Conservation (phyloP, 2,797 vertebrate genomes). For the Phoxinus dragarum region DNA sequence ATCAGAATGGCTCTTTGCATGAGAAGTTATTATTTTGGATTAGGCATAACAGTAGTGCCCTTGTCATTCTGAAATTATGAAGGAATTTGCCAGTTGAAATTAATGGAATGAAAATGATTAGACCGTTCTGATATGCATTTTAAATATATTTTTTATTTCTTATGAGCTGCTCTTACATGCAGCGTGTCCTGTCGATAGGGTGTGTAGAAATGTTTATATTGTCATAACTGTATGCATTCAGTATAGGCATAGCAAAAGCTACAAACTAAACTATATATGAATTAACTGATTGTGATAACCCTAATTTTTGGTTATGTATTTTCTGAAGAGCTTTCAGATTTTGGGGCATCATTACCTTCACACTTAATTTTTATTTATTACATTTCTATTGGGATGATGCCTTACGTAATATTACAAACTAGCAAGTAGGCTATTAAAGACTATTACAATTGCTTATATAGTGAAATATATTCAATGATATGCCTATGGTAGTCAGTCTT, state of each 20-base stretch:
- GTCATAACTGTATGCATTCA: conserved; percentile 14
- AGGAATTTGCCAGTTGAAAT: not conserved
- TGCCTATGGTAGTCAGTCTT: conserved; percentile 69
- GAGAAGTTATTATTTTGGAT: conserved; percentile 24
- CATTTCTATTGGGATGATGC: conserved; percentile 62
- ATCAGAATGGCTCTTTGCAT: conserved; percentile 34
- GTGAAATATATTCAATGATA: conserved; percentile 73
- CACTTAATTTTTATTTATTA: conserved; percentile 60
- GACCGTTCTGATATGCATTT: conserved; percentile 13
- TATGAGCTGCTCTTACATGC: conserved; percentile 6
- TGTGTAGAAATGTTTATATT: conserved; percentile 11
- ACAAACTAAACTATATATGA: conserved; percentile 30
- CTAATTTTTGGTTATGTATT: conserved; percentile 45
- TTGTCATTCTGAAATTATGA: not conserved
- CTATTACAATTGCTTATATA: conserved; percentile 70
- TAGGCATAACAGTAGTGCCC: conserved; percentile 21
- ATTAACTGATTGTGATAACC: conserved; percentile 40
- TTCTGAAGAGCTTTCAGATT: conserved; percentile 49
- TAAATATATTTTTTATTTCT: not conserved
- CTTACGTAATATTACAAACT: conserved; percentile 62
- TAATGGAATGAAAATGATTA: not conserved
- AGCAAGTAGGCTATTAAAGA: conserved; percentile 67
- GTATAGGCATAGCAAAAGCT: conserved; percentile 9
- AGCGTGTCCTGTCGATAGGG: not conserved
- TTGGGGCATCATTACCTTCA: conserved; percentile 76